These are phyloP conservation scores for Brachypodius melanocephalos DNA, from an alignment of 2,113 vertebrate genomes.

Conservation along the genomic window DNA sequence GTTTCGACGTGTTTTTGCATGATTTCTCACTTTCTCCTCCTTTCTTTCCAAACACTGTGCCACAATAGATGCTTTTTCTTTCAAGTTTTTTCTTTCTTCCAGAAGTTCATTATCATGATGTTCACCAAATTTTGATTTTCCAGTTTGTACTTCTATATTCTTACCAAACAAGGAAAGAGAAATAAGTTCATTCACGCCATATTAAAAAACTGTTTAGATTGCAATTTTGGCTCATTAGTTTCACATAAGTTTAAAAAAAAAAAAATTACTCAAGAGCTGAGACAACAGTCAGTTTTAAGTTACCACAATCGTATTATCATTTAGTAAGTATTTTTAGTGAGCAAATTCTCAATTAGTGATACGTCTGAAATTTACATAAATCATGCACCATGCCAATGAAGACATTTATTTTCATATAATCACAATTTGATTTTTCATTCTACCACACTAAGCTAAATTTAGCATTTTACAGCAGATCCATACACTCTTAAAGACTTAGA, in stretches of 20 bases:
- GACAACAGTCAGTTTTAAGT: not conserved
- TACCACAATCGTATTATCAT: not conserved
- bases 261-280: not conserved
- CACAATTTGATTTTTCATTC: not conserved
- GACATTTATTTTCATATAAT: not conserved
- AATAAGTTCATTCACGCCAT: not conserved
- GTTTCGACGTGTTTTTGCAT: constrained; percentile 46
- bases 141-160: constrained; percentile 48
- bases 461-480: not conserved
- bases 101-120: not conserved
- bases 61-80: constrained; percentile 65
- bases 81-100: constrained; percentile 47
- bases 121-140: constrained; percentile 3
- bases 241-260: not conserved
- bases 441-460: not conserved
- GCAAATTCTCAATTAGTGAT: not conserved
- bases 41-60: constrained; percentile 70
- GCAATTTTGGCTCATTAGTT: not conserved
- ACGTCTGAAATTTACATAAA: not conserved
- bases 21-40: constrained; percentile 57
- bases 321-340: not conserved
- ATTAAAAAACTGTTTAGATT: not conserved
- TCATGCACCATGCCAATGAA: not conserved
- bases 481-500: not conserved
- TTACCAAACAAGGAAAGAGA: constrained; percentile 32